Percentiles rank a stretch among this genome's conserved stretches.
Conservation (phyloP, 2,888 invertebrate species). For the Ephialtes manifestator region DNA sequence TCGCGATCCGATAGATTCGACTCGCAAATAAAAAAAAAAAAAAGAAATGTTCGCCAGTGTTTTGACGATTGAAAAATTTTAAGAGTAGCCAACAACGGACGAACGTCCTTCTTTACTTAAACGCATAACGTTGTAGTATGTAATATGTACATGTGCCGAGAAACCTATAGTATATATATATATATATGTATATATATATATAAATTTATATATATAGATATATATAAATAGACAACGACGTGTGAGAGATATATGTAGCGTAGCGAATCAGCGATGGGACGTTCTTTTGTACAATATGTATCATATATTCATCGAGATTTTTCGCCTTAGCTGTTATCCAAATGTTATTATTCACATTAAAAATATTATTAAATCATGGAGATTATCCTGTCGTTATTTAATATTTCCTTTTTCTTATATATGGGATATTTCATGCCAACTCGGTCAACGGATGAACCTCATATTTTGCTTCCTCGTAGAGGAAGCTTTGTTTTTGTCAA, state of each 20-base stretch:
- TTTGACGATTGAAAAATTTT: conserved; percentile 35
- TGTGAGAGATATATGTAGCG: conserved; percentile 52
- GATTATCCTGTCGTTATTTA: not conserved
- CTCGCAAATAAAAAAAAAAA: conserved; percentile 25
- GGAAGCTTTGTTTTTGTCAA: too few relatives aligned
- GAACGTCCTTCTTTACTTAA: conserved; percentile 61
- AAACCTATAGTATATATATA: conserved; percentile 38
- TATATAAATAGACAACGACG: conserved; percentile 70
- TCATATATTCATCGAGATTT: conserved; percentile 76
- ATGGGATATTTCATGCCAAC: too few relatives aligned
- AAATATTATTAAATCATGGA: conserved; percentile 59
- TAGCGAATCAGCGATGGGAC: conserved; percentile 76
- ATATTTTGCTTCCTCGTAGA: too few relatives aligned
- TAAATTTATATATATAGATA: conserved; percentile 68
- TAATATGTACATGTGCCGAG: conserved; percentile 52
- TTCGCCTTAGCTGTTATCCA: conserved; percentile 75
- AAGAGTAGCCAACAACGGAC: conserved; percentile 42
- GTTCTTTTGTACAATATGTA: conserved; percentile 82
- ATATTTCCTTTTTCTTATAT: not conserved
- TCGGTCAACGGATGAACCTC: too few relatives aligned
- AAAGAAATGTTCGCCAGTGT: conserved; percentile 14
- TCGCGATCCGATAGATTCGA: conserved; percentile 53
- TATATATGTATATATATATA: conserved; percentile 51
- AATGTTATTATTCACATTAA: conserved; percentile 74
- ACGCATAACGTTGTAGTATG: conserved; percentile 55